Percentiles rank a stretch among this genome's conserved stretches.
phyloP scores from a whole-genome alignment of 2,888 invertebrate genomes.

The Cylindroiulus punctatus region DNA sequence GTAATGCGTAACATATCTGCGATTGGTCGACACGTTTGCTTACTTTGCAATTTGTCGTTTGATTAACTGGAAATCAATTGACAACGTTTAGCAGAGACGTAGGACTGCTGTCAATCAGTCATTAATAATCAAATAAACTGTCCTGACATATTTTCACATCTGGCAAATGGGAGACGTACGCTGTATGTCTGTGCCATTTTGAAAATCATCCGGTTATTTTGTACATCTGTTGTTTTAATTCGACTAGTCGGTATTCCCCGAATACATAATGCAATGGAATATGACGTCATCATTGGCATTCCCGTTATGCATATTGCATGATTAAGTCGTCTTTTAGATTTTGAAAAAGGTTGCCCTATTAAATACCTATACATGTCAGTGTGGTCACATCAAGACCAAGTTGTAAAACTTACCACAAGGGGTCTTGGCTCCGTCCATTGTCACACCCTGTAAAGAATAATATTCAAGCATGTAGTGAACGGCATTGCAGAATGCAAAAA shows the following conservation, averaged over 20 bases:
- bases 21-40: neutral
- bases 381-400: no score
- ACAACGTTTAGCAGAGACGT: neutral
- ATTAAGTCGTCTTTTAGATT: neutral
- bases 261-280: neutral
- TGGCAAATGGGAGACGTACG: neutral
- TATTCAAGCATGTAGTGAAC: no score
- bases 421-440: neutral
- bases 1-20: neutral
- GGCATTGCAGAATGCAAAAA: no score
- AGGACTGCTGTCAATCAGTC: neutral
- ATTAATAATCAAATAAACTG: neutral
- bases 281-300: neutral
- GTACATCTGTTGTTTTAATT: neutral
- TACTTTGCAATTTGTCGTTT: neutral
- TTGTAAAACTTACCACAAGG: neutral
- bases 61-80: neutral
- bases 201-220: neutral
- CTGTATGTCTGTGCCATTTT: neutral
- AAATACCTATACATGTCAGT: neutral
- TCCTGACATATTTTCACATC: neutral
- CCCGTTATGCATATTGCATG: neutral
- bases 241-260: neutral
- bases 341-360: neutral
- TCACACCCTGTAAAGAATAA: neutral